phyloP scores from a whole-genome alignment of 2,113 vertebrate species.

The Petaurus breviceps region DNA sequence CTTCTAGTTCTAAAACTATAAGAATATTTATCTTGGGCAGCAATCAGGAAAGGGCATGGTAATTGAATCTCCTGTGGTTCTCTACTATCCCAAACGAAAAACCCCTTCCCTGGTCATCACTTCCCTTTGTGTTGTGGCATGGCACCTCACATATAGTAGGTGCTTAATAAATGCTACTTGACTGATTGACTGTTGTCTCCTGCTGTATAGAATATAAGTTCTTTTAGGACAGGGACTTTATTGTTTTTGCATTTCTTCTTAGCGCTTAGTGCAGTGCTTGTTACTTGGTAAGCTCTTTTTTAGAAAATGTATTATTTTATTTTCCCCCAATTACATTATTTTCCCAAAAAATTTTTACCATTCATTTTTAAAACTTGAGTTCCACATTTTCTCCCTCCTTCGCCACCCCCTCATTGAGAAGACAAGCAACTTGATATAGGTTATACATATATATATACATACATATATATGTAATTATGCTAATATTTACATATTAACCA shows the following conservation, averaged over 20 bases:
- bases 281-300: not conserved
- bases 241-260: not conserved
- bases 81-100: not conserved
- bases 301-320: no score
- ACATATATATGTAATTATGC: no score
- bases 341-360: no score
- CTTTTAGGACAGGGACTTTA: not conserved
- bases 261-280: not conserved
- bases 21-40: not conserved
- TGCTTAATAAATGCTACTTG: not conserved
- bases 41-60: not conserved
- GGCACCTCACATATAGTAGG: not conserved
- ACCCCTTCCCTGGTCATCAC: not conserved
- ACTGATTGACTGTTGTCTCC: not conserved
- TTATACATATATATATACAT: no score
- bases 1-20: not conserved
- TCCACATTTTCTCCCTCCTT: no score
- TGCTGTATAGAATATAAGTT: not conserved
- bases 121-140: not conserved
- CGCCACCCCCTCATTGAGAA: no score
- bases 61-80: not conserved
- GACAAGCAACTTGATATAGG: no score
- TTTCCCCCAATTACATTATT: no score
- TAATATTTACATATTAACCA: no score
- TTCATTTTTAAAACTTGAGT: no score